Conservation (phyloP, 2,888 invertebrate species). For the Pegoplata infirma region DNA sequence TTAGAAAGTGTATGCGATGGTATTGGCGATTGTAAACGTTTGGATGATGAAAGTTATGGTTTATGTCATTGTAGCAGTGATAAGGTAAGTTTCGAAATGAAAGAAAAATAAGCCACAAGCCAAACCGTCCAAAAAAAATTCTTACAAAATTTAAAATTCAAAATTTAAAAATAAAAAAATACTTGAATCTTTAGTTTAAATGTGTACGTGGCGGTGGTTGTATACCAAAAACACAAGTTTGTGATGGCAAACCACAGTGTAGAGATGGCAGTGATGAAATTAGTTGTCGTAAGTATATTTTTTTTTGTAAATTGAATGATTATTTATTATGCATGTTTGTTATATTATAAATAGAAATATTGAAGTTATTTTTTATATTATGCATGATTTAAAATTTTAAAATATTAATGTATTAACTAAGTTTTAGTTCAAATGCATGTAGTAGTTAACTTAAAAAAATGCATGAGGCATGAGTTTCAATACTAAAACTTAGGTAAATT, state of each 20-base stretch:
- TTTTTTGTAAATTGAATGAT: slow-evolving; percentile 1
- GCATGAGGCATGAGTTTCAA: slow-evolving; percentile 8
- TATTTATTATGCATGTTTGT: not conserved
- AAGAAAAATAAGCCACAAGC: not conserved
- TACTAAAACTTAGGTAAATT: slow-evolving; percentile 4
- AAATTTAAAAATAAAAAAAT: slow-evolving; percentile 22
- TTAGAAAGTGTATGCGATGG: slow-evolving; percentile 89
- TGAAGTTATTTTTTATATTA: not conserved
- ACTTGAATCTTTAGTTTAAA: slow-evolving; percentile 74
- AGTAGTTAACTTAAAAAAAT: not conserved
- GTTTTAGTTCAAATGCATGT: not conserved
- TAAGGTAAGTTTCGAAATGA: slow-evolving; percentile 73
- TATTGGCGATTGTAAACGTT: slow-evolving; percentile 86
- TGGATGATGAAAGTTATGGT: slow-evolving; percentile 84
- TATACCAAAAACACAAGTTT: slow-evolving; percentile 77
- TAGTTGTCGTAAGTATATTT: slow-evolving; percentile 78
- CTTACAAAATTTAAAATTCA: slow-evolving; percentile 6
- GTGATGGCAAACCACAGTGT: slow-evolving; percentile 80
- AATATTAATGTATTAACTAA: too few species aligned
- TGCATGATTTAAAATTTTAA: too few species aligned
- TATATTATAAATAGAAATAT: not conserved
- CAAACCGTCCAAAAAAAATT: slow-evolving; percentile 5
- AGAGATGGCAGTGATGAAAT: slow-evolving; percentile 80
- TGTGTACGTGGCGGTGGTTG: slow-evolving; percentile 78
- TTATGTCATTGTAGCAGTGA: slow-evolving; percentile 74